Evolutionary conservation across 2,113 vertebrate genomes (phyloP).

Genomic region (Anthoscopus minutus): DNA sequence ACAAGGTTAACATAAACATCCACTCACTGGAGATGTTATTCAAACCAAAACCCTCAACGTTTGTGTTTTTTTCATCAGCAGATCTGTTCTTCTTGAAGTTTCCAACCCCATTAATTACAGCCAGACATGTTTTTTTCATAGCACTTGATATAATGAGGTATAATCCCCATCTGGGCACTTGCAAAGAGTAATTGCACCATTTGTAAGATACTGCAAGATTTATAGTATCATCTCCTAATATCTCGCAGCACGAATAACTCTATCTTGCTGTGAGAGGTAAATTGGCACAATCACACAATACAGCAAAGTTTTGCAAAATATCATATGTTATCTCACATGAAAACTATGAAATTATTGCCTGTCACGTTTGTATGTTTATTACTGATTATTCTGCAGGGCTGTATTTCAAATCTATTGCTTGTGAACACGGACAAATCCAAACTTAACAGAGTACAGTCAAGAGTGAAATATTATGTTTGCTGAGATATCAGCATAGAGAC

Average conservation of each 20-base stretch:
- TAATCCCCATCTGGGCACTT: conserved; percentile 53
- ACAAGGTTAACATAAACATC: conserved; percentile 17
- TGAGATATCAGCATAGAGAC: conserved; percentile 18
- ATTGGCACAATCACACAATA: not conserved
- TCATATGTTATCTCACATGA: not conserved
- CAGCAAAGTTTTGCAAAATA: not conserved
- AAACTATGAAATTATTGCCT: conserved; percentile 40
- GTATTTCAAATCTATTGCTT: conserved; percentile 27
- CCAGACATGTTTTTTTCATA: conserved; percentile 16
- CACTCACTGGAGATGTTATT: conserved; percentile 6
- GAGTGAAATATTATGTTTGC: conserved; percentile 40
- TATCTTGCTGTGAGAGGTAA: not conserved
- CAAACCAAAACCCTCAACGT: not conserved
- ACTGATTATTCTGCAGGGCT: conserved; percentile 8
- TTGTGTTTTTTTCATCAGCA: conserved; percentile 31
- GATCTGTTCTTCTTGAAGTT: conserved; percentile 31
- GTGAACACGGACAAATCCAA: conserved; percentile 1
- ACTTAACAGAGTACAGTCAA: conserved; percentile 14
- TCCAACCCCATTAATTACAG: conserved; percentile 34
- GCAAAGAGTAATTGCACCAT: conserved; percentile 36
- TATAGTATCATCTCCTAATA: conserved; percentile 18
- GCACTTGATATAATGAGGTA: conserved; percentile 42
- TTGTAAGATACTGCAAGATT: conserved; percentile 42
- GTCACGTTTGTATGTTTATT: conserved; percentile 6
- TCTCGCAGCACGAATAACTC: not conserved